Percentiles rank a stretch among this genome's conserved stretches.
Evolutionary conservation across 2,113 vertebrate genomes (phyloP).

Genomic region (Apus apus): DNA sequence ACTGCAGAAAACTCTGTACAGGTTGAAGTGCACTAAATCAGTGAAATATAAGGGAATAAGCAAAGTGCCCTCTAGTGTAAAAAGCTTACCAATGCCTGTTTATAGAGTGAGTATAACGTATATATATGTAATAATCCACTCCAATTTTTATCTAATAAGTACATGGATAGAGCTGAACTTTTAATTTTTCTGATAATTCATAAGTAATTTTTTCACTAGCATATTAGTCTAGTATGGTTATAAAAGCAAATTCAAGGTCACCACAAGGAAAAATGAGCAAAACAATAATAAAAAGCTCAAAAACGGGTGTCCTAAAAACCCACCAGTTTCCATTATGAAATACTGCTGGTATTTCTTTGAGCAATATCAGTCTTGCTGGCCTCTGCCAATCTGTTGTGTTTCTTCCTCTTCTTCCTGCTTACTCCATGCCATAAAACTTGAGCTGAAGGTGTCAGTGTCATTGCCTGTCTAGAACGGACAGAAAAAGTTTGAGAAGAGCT

Average conservation of each 20-base stretch:
- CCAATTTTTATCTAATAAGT: background rate
- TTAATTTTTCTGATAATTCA: background rate
- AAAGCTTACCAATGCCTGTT: background rate
- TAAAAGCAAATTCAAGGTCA: background rate
- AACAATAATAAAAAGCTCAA: background rate
- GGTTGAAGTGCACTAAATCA: background rate
- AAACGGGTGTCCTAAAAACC: background rate
- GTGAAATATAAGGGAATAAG: background rate
- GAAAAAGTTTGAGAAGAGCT: background rate
- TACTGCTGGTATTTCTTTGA: background rate
- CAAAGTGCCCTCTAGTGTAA: constrained; percentile 31
- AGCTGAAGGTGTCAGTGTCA: background rate
- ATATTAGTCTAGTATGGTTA: background rate
- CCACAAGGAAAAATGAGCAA: background rate
- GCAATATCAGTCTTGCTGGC: background rate
- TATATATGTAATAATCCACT: background rate
- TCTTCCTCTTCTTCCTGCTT: background rate
- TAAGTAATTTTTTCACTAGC: background rate
- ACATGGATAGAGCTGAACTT: background rate
- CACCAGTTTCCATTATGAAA: background rate
- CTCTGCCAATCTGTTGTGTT: background rate
- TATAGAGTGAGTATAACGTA: background rate
- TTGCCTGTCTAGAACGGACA: background rate
- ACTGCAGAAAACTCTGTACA: background rate
- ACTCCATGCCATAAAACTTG: background rate